Evolutionary conservation across 2,888 invertebrate genomes (phyloP).

Genomic region (Pammene aurita): DNA sequence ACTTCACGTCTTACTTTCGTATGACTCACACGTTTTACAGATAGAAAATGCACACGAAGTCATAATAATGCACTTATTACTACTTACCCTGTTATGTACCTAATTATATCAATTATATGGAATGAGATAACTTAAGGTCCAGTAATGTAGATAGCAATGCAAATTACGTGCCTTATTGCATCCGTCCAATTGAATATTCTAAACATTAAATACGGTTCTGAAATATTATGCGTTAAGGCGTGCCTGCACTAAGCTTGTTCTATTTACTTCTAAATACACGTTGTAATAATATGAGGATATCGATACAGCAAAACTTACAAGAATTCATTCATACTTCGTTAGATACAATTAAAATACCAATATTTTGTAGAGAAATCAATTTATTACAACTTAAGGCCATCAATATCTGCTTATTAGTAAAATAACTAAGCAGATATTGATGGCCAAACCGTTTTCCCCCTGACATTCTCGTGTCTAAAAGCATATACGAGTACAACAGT

Average conservation of each 20-base stretch:
- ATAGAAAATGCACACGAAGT: constrained; percentile 5
- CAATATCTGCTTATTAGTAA: too few species aligned
- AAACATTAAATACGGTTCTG: constrained; percentile 29
- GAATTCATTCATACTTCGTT: too few species aligned
- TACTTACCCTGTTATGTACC: background rate
- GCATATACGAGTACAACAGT: too few species aligned
- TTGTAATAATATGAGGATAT: too few species aligned
- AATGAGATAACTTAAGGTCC: constrained; percentile 21
- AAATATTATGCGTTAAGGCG: constrained; percentile 12
- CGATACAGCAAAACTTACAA: too few species aligned
- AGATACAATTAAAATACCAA: too few species aligned
- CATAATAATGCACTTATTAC: constrained; percentile 19
- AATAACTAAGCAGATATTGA: too few species aligned
- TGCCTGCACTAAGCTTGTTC: background rate
- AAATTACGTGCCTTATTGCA: constrained; percentile 66
- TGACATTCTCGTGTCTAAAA: too few species aligned
- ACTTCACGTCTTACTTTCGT: constrained; percentile 11
- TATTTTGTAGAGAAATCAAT: too few species aligned
- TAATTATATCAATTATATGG: constrained; percentile 10
- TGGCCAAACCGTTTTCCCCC: too few species aligned
- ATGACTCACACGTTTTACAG: background rate
- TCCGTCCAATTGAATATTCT: constrained; percentile 63
- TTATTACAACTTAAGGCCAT: too few species aligned
- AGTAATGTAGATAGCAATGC: constrained; percentile 44
- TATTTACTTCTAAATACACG: background rate